phyloP scores from a whole-genome alignment of 2,113 vertebrate species.

The Trematomus loennbergii region DNA sequence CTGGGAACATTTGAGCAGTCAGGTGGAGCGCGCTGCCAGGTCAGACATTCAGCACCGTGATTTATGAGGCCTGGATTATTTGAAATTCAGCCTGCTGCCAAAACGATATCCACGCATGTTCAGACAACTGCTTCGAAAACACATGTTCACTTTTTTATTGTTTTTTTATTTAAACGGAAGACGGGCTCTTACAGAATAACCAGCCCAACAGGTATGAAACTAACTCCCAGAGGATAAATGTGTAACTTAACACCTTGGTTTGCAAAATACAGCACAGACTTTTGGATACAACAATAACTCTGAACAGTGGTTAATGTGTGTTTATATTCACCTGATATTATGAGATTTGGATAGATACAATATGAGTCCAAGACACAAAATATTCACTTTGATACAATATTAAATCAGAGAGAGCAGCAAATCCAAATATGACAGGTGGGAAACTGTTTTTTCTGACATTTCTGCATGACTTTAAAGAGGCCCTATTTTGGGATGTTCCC shows the following conservation, averaged over 20 bases:
- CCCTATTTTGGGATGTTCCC: too few relatives aligned
- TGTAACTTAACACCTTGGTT: background rate
- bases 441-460: too few relatives aligned
- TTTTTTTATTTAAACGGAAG: background rate
- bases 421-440: too few relatives aligned
- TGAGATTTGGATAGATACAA: background rate
- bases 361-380: too few relatives aligned
- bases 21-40: constrained; percentile 63
- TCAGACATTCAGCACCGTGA: constrained; percentile 47
- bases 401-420: too few relatives aligned
- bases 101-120: constrained; percentile 31
- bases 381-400: too few relatives aligned
- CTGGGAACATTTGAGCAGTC: constrained; percentile 65
- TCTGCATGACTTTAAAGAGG: too few relatives aligned
- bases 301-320: background rate
- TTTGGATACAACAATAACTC: background rate
- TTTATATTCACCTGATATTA: background rate
- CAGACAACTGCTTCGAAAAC: constrained; percentile 23
- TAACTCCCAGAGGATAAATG: background rate
- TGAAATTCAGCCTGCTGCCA: constrained; percentile 34
- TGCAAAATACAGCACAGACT: background rate
- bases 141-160: background rate
- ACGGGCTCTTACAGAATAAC: background rate
- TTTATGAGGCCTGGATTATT: constrained; percentile 51
- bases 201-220: background rate